Conservation (phyloP, 2,113 vertebrate genomes). For the Kobus ellipsiprymnus region DNA sequence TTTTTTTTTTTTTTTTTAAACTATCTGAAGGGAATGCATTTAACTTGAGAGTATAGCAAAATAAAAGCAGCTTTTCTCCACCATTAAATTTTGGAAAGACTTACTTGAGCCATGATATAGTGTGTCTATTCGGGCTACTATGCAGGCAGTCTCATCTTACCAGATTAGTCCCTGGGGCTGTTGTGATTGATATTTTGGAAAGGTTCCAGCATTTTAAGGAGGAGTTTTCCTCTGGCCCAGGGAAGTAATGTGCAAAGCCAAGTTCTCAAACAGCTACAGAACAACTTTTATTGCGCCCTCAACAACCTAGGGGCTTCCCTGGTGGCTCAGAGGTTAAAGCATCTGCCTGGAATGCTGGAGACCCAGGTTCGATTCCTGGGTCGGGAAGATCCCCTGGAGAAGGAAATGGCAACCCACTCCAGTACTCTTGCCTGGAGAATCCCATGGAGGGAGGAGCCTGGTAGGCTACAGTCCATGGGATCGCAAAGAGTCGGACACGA, state of each 20-base stretch:
- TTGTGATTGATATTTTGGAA: conserved; percentile 4
- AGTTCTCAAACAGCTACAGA: neutral
- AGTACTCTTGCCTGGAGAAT: no score
- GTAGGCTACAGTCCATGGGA: no score
- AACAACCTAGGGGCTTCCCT: neutral
- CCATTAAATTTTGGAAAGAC: neutral
- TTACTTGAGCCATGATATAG: neutral
- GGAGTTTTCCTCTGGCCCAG: neutral
- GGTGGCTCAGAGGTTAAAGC: no score
- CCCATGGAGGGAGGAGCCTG: no score
- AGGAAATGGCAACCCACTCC: no score
- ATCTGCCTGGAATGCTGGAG: no score
- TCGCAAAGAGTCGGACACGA: no score
- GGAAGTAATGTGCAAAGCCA: neutral
- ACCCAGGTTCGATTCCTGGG: no score
- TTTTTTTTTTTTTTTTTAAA: neutral
- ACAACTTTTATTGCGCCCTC: neutral
- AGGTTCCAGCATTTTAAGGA: neutral
- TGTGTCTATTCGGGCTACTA: neutral
- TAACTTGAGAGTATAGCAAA: neutral
- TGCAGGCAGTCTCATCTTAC: neutral
- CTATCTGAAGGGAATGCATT: neutral
- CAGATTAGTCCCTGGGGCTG: neutral
- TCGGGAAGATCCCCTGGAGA: no score
- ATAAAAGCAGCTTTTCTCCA: neutral